Evolutionary conservation across 2,888 invertebrate species (phyloP).

Genomic region (Xylota segnis): DNA sequence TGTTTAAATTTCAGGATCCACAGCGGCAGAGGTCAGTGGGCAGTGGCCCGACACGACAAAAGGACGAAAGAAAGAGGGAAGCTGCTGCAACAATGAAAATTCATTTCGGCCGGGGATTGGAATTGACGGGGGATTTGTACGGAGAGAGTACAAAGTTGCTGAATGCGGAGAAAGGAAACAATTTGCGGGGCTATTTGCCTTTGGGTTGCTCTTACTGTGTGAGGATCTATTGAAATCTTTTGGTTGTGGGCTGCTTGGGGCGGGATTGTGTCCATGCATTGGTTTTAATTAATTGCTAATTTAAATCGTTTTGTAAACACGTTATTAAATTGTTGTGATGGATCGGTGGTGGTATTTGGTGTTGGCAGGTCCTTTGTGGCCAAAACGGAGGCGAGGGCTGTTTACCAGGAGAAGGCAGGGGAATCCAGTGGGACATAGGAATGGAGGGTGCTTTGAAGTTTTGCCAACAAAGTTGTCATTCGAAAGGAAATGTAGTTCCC

Average conservation of each 20-base stretch:
- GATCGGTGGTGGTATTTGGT: background rate
- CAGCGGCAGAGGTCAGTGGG: background rate
- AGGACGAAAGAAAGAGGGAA: constrained; percentile 1
- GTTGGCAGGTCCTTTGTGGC: background rate
- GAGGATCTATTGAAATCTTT: constrained; percentile 52
- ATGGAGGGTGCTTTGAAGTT: too few species aligned
- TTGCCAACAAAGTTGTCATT: too few species aligned
- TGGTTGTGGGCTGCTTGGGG: constrained; percentile 15
- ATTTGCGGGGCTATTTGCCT: constrained; percentile 46
- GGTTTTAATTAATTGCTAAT: constrained; percentile 24
- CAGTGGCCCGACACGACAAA: background rate
- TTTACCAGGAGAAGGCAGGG: too few species aligned
- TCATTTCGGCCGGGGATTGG: constrained; percentile 34
- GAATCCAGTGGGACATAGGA: too few species aligned
- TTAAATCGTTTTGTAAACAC: background rate
- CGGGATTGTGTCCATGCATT: constrained; percentile 12
- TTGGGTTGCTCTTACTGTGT: constrained; percentile 19
- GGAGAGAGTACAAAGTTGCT: background rate
- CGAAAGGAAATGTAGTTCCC: too few species aligned
- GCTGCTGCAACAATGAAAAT: constrained; percentile 42
- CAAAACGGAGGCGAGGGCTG: too few species aligned
- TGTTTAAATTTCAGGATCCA: constrained; percentile 54
- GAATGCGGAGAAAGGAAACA: constrained; percentile 26
- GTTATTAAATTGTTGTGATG: constrained; percentile 2
- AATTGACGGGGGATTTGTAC: constrained; percentile 45